Percentiles rank a stretch among this genome's conserved stretches.
Conservation (phyloP, 2,888 invertebrate genomes). For the Archips crataeganus region DNA sequence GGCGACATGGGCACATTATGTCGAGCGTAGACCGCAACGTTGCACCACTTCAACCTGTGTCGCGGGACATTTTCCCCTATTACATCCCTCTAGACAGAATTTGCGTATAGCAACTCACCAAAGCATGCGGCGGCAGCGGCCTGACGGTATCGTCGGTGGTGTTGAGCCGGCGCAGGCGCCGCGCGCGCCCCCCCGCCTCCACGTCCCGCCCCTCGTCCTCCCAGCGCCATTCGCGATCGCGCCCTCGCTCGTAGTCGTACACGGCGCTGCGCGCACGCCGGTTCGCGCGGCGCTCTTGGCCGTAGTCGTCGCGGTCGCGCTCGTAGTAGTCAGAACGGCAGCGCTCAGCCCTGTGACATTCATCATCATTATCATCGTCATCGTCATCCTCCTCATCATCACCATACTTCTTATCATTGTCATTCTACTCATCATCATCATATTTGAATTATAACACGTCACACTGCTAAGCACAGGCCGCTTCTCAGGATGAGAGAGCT, state of each 20-base stretch:
- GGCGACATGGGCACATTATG: no score
- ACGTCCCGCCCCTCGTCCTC: constrained; percentile 53
- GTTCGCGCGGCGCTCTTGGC: constrained; percentile 56
- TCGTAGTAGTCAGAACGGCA: constrained; percentile 69
- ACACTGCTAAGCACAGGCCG: no score
- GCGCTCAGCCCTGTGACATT: constrained; percentile 52
- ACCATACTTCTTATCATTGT: no score
- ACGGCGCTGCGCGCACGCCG: constrained; percentile 72
- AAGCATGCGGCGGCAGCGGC: constrained; percentile 52
- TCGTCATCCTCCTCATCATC: no score
- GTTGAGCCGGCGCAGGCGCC: constrained; percentile 64
- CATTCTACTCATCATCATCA: no score
- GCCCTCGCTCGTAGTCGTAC: constrained; percentile 62
- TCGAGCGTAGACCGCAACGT: no score
- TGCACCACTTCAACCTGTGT: no score
- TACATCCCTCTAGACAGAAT: no score
- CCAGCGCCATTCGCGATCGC: constrained; percentile 46
- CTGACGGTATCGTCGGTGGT: constrained; percentile 68
- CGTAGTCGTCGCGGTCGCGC: constrained; percentile 62
- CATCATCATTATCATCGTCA: neutral
- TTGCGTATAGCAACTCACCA: constrained; percentile 15
- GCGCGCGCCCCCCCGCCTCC: constrained; percentile 48
- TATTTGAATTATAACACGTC: no score
- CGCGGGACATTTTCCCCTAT: no score
- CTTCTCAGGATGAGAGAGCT: no score